phyloP scores from a whole-genome alignment of 2,888 invertebrate species.

The Drosophila tripunctata region DNA sequence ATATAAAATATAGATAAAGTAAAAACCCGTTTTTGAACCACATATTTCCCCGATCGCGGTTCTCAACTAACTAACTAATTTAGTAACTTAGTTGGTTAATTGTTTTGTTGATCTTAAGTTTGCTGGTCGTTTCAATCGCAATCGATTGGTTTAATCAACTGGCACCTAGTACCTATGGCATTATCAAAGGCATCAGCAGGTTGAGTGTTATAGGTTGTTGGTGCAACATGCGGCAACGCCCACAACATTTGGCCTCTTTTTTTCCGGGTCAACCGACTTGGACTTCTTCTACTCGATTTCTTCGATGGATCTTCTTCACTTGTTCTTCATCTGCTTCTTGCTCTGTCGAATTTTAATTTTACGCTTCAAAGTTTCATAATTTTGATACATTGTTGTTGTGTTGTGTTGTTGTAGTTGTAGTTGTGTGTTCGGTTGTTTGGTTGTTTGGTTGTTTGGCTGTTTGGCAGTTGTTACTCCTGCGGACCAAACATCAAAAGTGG shows the following conservation, averaged over 20 bases:
- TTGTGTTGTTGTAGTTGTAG: slow-evolving; percentile 25
- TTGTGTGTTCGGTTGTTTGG: slow-evolving; percentile 32
- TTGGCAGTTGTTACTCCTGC: slow-evolving; percentile 21
- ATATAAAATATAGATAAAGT: too few relatives aligned
- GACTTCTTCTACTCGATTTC: slow-evolving; percentile 13
- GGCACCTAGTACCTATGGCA: slow-evolving; percentile 13
- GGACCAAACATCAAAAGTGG: slow-evolving; percentile 59
- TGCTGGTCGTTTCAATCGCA: background rate
- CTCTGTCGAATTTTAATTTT: slow-evolving; percentile 64
- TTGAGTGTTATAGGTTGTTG: slow-evolving; percentile 38
- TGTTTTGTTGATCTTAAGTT: slow-evolving; percentile 7
- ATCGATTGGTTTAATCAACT: slow-evolving; percentile 7
- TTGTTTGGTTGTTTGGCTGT: slow-evolving; percentile 25
- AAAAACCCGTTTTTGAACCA: background rate
- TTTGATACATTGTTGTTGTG: slow-evolving; percentile 50
- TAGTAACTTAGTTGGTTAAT: slow-evolving; percentile 1
- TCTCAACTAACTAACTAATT: too few relatives aligned
- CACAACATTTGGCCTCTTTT: slow-evolving; percentile 47
- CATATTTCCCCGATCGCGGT: background rate
- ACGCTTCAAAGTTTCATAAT: slow-evolving; percentile 75
- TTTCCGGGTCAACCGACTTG: slow-evolving; percentile 44
- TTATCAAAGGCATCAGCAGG: slow-evolving; percentile 15
- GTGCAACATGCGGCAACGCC: slow-evolving; percentile 64
- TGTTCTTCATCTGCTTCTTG: slow-evolving; percentile 4
- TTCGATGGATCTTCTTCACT: slow-evolving; percentile 31